Evolutionary conservation across 2,113 vertebrate genomes (phyloP), one percentile per base, ranked within the genome.

Genomic region (Chlorodrepanis virens): DNA sequence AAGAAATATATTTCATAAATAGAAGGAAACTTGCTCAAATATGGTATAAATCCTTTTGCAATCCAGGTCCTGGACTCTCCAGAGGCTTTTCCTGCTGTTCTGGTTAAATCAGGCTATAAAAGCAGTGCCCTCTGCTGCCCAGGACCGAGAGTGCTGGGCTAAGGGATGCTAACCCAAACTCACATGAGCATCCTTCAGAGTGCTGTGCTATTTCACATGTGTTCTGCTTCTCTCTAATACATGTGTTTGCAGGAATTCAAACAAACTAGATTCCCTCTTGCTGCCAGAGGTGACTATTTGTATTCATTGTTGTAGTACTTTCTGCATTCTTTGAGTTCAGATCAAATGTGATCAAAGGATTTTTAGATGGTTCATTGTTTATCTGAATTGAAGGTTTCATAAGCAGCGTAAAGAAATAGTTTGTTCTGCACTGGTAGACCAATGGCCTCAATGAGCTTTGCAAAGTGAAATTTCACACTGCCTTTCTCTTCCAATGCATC

Each of bases 51-150:
- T 64, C 25, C 45, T 83, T 49, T 53, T 50, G 39, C 23, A 42
- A 9, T 39, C 24, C 45, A 28, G 21, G 45, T 63, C 10, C 28
- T 1, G 9, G 60, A 17, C 75, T 45, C 63, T 20, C 18, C 11
- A 28, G 52, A 63, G 59, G 54, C 25, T 83, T 78, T 61, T 25
- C 15, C 35, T 0, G 9, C 42, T 72, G 40, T 57, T 54, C 21
- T 75, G 72, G 24, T 83, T 70, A 39, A 59, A 59, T 31, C 64
- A 27, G 79, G 29, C 68, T 70, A 54, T 53, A 83, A 77, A 89
- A 87, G 83, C 54, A 90, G 83, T 93, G 95, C 94, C 95, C 93
- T 92, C 94, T 97, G 68, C 80, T 92, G 95, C 83, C 89, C 54
- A 80, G 85, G 95, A 89, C 68, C 33, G 59, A 69, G 6, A 63